phyloP scores from a whole-genome alignment of 2,888 invertebrate genomes.

The Melanchra persicariae region DNA sequence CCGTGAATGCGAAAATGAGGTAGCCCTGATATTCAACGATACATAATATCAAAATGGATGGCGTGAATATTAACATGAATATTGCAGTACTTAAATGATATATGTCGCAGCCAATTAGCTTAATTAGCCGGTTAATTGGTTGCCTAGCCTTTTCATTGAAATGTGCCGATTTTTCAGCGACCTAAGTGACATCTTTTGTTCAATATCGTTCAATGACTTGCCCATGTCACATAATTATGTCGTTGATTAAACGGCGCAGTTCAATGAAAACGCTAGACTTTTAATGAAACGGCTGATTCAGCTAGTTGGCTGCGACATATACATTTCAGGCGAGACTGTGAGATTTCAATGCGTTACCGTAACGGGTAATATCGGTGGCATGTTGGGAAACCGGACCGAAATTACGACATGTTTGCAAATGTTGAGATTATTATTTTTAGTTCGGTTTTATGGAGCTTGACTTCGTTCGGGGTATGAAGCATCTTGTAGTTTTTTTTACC shows the following conservation, averaged over 20 bases:
- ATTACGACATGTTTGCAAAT: constrained; percentile 11
- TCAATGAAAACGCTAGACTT: too few species aligned
- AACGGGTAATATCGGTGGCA: constrained; percentile 26
- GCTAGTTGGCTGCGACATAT: too few species aligned
- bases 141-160: too few species aligned
- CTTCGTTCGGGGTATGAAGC: neutral
- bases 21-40: neutral
- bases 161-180: too few species aligned
- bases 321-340: constrained; percentile 5
- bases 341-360: constrained; percentile 26
- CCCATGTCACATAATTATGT: too few species aligned
- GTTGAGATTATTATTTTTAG: constrained; percentile 9
- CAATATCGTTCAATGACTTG: too few species aligned
- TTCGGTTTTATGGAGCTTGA: neutral
- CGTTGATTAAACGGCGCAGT: too few species aligned
- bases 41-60: neutral
- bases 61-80: neutral
- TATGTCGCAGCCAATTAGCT: too few species aligned
- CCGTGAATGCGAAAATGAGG: constrained; percentile 27
- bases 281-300: too few species aligned
- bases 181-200: too few species aligned
- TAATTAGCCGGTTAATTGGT: too few species aligned
- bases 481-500: neutral
- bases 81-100: neutral
- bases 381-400: constrained; percentile 11